These are phyloP conservation scores for Silurus meridionalis DNA, from an alignment of 2,113 vertebrate species.

Conservation along the genomic window DNA sequence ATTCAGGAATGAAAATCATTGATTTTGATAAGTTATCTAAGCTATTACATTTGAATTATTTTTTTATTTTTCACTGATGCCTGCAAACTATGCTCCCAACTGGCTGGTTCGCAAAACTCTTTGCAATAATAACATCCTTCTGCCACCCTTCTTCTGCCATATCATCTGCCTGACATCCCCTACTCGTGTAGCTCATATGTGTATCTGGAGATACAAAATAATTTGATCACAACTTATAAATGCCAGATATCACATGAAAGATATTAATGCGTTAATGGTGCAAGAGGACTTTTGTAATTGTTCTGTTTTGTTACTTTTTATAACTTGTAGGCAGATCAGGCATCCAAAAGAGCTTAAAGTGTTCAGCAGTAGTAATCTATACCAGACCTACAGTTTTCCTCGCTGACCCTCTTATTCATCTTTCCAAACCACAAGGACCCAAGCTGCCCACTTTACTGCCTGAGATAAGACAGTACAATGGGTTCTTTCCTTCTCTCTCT, in stretches of 20 bases:
- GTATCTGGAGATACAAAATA: background rate
- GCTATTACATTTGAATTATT: background rate
- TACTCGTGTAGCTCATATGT: background rate
- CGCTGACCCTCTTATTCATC: conserved; percentile 15
- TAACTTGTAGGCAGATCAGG: background rate
- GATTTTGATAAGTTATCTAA: background rate
- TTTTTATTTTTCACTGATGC: background rate
- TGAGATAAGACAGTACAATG: conserved; percentile 44
- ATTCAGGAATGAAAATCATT: background rate
- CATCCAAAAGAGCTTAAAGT: background rate
- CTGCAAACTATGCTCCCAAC: background rate
- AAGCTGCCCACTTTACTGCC: background rate
- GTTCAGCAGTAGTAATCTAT: background rate
- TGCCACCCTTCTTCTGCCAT: background rate
- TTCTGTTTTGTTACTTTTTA: background rate
- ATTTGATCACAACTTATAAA: background rate
- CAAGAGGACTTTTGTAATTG: background rate
- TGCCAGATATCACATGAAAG: background rate
- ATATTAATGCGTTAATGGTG: background rate
- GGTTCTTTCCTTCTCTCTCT: background rate
- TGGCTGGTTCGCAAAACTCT: background rate
- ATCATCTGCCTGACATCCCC: background rate
- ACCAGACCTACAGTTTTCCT: conserved; percentile 18
- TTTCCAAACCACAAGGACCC: background rate
- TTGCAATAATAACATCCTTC: background rate